Base-by-base conservation (phyloP, 1,140 invertebrate species). In the Ceratina japonica region DNA sequence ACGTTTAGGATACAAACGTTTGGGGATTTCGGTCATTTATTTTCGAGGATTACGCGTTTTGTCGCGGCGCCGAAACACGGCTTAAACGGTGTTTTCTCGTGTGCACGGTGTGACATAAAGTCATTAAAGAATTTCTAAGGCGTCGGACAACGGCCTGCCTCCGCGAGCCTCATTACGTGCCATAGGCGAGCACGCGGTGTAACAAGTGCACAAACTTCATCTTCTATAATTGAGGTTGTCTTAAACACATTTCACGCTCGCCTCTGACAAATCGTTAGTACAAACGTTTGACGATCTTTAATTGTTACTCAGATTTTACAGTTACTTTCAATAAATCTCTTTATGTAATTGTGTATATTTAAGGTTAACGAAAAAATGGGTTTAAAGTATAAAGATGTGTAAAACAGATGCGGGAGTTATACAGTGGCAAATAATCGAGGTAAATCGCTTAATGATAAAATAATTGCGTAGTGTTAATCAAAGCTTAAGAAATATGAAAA, bases 51-150 rank as follows among this genome's bases (percentile, higher is more conserved):
- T 56, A 64, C 12, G 20, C 59, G 22, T 44, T 44, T 44, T 10
- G 49, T 54, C n/a, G 54, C 49, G 59, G 61, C 12, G 59, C 22
- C 37, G 24, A 56, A 62, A 72, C 44, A 62, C 64, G 65, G 56
- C 51, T 81, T 78, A 84, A 85, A 78, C 77, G 69, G 63, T 61
- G 66, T 70, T 63, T 79, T 31, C 72, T 69, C 62, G 84, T 86
- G 75, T 87, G 83, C 61, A 62, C 66, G 52, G 49, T 75, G 74
- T 80, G 79, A 86, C 87, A 81, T 86, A 86, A 89, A 89, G 88
- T 86, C 86, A 87, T 90, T 89, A 90, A 89, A 86, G 88, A 88
- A 88, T 87, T 89, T 88, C 86, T 89, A 89, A 89, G 89, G 87
- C 85, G 74, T 90, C 89, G 86, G 88, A 87, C 89, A 87, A 86